A percentile compares a stretch with the other conserved stretches of the same genome.
phyloP scores from a whole-genome alignment of 2,888 invertebrate species.

The Diadegma fenestrale region DNA sequence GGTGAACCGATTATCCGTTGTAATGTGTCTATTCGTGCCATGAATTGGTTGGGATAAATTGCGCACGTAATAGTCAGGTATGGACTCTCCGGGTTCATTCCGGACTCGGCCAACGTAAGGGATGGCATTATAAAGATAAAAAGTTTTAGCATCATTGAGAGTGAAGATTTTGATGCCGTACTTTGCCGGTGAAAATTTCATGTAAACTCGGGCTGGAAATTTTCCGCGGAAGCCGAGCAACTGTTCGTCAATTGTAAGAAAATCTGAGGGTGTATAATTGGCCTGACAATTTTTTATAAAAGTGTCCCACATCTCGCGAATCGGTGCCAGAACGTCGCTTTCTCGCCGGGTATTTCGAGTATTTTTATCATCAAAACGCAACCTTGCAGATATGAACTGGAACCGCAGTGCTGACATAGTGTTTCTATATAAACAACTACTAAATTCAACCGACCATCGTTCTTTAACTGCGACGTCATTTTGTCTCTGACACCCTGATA shows the following conservation, averaged over 20 bases:
- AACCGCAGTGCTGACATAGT: conserved; percentile 66
- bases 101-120: conserved; percentile 59
- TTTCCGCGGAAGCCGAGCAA: conserved; percentile 71
- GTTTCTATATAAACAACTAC: conserved; percentile 57
- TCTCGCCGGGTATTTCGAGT: conserved; percentile 65
- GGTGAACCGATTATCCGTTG: conserved; percentile 72
- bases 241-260: conserved; percentile 74
- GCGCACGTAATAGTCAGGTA: conserved; percentile 67
- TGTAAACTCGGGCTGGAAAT: conserved; percentile 71
- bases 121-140: conserved; percentile 61
- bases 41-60: conserved; percentile 66
- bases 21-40: conserved; percentile 66
- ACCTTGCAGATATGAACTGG: conserved; percentile 54
- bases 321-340: conserved; percentile 69
- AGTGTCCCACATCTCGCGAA: conserved; percentile 72
- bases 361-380: conserved; percentile 70
- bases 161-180: conserved; percentile 73
- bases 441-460: conserved; percentile 53
- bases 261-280: conserved; percentile 67
- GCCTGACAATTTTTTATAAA: conserved; percentile 69
- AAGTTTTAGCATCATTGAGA: conserved; percentile 66
- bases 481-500: conserved; percentile 45
- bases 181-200: conserved; percentile 72
- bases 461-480: conserved; percentile 46
- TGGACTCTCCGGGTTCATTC: conserved; percentile 39